phyloP scores from a whole-genome alignment of 2,888 invertebrate genomes.

The Pseudococcus jackbeardsleyi region DNA sequence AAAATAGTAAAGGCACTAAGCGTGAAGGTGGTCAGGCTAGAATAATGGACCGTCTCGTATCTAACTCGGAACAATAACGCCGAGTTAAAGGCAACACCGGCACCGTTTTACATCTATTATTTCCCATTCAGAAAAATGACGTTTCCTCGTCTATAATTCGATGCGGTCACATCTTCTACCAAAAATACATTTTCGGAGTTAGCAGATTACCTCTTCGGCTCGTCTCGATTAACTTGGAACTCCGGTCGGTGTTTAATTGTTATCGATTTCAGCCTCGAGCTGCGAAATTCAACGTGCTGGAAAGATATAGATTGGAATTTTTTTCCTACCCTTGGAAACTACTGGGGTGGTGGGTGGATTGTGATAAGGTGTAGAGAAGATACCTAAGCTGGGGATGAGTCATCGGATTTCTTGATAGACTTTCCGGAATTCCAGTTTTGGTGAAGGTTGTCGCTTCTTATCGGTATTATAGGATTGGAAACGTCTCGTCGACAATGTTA shows the following conservation, averaged over 20 bases:
- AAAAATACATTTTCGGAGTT: slow-evolving; percentile 58
- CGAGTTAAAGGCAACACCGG: slow-evolving; percentile 43
- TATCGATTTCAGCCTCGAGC: not conserved
- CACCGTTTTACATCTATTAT: slow-evolving; percentile 63
- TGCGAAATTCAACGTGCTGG: not conserved
- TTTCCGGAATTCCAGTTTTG: too few relatives aligned
- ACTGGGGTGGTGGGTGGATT: too few relatives aligned
- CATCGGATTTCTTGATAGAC: not conserved
- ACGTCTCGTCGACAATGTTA: too few relatives aligned
- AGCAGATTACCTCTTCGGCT: slow-evolving; percentile 2
- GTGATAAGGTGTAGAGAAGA: too few relatives aligned
- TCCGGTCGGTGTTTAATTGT: not conserved
- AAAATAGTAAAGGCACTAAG: slow-evolving; percentile 57
- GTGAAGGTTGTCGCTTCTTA: too few relatives aligned
- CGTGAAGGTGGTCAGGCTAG: slow-evolving; percentile 64
- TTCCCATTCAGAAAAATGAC: slow-evolving; percentile 58
- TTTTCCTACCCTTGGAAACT: not conserved
- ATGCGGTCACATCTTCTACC: slow-evolving; percentile 60
- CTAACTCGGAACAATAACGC: slow-evolving; percentile 50
- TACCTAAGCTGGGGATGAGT: not conserved
- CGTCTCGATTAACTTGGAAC: slow-evolving; percentile 12
- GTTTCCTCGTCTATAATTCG: slow-evolving; percentile 63
- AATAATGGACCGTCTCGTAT: slow-evolving; percentile 61
- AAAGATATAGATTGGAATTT: not conserved
- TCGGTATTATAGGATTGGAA: too few relatives aligned